These are phyloP conservation scores for Jaculus jaculus DNA, from an alignment of 2,113 vertebrate genomes.

Conservation along the genomic window DNA sequence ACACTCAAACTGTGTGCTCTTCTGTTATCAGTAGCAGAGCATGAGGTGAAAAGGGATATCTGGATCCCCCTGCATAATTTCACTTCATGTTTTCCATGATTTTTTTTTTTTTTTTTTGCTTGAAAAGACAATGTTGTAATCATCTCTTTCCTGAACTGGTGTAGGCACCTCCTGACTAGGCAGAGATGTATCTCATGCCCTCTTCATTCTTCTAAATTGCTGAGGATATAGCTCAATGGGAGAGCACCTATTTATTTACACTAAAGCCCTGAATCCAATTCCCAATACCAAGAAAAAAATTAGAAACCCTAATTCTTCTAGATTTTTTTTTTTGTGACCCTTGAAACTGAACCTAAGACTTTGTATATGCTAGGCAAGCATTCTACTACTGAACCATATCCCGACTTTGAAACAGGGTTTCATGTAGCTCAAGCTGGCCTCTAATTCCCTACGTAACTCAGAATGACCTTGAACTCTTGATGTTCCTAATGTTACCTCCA, in stretches of 20 bases:
- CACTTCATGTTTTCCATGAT: background rate
- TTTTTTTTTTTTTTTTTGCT: too few species aligned
- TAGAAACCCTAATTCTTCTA: too few species aligned
- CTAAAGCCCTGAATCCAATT: too few species aligned
- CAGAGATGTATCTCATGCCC: background rate
- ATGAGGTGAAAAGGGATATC: background rate
- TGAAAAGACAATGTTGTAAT: background rate
- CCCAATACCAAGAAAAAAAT: too few species aligned
- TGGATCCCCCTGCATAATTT: background rate
- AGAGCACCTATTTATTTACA: too few species aligned
- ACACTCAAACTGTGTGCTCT: background rate
- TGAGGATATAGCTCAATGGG: too few species aligned
- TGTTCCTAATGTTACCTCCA: background rate
- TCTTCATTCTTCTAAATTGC: conserved; percentile 3
- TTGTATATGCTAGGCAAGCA: background rate
- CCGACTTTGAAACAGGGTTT: background rate
- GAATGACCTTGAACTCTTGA: background rate
- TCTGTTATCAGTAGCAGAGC: background rate
- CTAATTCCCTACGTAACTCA: background rate
- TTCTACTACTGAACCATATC: background rate
- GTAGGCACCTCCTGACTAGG: background rate
- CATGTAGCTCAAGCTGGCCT: background rate
- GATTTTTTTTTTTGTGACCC: background rate
- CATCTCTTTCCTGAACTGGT: background rate
- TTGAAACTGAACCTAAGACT: background rate